Percentiles rank a stretch among this genome's conserved stretches.
phyloP scores from a whole-genome alignment of 2,797 vertebrate genomes.

The Tapera naevia region DNA sequence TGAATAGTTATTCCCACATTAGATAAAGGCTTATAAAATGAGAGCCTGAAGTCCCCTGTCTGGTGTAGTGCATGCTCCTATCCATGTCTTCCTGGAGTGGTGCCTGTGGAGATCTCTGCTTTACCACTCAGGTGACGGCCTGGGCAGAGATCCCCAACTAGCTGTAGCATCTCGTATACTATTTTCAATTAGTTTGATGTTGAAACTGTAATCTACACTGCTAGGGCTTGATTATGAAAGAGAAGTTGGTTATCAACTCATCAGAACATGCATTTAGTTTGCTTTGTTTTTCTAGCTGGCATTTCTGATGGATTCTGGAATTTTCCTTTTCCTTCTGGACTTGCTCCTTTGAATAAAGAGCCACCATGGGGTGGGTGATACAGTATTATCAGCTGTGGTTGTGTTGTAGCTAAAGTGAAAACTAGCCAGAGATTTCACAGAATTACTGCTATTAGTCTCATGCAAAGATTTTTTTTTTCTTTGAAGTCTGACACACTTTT shows the following conservation, averaged over 20 bases:
- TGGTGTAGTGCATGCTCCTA: not conserved
- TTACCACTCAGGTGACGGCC: not conserved
- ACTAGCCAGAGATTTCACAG: not conserved
- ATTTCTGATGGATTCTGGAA: not conserved
- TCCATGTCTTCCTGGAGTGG: fast-evolving
- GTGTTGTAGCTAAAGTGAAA: not conserved
- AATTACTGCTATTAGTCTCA: not conserved
- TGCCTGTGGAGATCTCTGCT: not conserved
- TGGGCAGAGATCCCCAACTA: not conserved
- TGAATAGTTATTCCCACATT: slow-evolving; percentile 38
- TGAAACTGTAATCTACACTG: not conserved
- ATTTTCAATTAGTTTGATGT: not conserved
- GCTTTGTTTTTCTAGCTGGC: not conserved
- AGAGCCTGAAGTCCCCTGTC: not conserved
- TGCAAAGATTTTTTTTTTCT: not conserved
- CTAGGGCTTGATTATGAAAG: not conserved
- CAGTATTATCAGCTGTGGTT: not conserved
- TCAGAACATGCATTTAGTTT: not conserved
- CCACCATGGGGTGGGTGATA: not conserved
- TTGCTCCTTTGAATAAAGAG: not conserved
- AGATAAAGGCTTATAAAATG: not conserved
- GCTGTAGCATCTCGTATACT: not conserved
- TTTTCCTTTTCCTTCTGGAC: not conserved
- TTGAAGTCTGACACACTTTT: not conserved
- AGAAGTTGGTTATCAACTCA: not conserved